phyloP scores from a whole-genome alignment of 2,797 vertebrate genomes.

The Notoglanidium macrostoma region DNA sequence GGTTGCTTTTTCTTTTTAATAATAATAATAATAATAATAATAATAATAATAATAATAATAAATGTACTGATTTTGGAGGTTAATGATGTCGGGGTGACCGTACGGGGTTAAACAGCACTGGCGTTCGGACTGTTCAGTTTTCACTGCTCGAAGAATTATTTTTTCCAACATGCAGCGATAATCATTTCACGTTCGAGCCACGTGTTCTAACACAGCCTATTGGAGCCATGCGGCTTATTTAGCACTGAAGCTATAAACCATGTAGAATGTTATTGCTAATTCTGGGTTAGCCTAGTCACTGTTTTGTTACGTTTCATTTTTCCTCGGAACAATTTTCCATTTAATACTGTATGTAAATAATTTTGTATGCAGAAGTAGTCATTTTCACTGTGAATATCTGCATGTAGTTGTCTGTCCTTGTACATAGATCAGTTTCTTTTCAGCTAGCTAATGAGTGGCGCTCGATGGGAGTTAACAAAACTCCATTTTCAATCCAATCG shows the following conservation, averaged over 20 bases:
- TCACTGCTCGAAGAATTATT: background rate
- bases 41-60: background rate
- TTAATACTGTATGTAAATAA: slow-evolving; percentile 49
- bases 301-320: background rate
- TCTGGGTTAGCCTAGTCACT: background rate
- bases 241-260: background rate
- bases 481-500: background rate
- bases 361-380: slow-evolving; percentile 38
- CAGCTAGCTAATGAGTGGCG: background rate
- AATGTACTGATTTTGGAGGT: background rate
- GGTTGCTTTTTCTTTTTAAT: background rate
- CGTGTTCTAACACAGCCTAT: background rate
- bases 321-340: background rate
- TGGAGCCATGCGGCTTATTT: background rate
- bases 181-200: background rate
- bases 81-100: background rate
- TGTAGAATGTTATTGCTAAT: background rate
- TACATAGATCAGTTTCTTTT: slow-evolving; percentile 28
- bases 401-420: slow-evolving; percentile 24
- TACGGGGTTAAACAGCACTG: slow-evolving; percentile 8
- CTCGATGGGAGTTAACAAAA: background rate
- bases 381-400: slow-evolving; percentile 49
- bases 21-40: background rate
- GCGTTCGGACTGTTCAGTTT: background rate
- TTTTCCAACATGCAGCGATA: background rate